Conservation (phyloP, 2,113 vertebrate genomes). For the Anser brachyrhynchus region DNA sequence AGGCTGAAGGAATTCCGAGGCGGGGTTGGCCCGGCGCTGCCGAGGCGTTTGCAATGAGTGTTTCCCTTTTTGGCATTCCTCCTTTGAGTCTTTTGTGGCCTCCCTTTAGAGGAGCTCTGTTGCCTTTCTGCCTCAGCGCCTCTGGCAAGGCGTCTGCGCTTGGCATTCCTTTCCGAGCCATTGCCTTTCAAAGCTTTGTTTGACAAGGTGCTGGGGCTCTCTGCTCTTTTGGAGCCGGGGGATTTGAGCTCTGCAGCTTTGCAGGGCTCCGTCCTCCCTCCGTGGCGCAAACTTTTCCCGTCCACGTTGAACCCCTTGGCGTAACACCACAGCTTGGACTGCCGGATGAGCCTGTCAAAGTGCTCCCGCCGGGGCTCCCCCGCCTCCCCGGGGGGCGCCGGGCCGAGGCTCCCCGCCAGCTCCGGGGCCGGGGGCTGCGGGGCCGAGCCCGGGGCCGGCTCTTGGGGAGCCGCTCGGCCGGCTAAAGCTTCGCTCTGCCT, state of each 20-base stretch:
- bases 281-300: conserved; percentile 69
- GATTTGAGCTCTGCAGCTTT: background rate
- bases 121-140: conserved; percentile 25
- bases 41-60: conserved; percentile 34
- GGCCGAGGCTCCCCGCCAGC: background rate
- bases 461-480: background rate
- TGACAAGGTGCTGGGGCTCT: conserved; percentile 39
- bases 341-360: conserved; percentile 78
- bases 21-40: conserved; percentile 27
- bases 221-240: conserved; percentile 12
- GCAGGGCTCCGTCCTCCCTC: conserved; percentile 2
- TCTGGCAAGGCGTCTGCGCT: conserved; percentile 41
- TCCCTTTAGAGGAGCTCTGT: background rate
- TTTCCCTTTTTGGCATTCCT: conserved; percentile 33
- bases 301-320: conserved; percentile 79
- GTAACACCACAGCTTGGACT: conserved; percentile 81
- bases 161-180: conserved; percentile 54
- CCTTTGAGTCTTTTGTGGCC: background rate
- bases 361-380: conserved; percentile 71
- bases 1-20: conserved; percentile 77
- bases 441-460: background rate
- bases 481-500: background rate
- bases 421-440: background rate
- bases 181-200: conserved; percentile 54
- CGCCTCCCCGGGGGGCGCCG: background rate